phyloP scores from a whole-genome alignment of 2,797 vertebrate species.

The Psittacula echo region DNA sequence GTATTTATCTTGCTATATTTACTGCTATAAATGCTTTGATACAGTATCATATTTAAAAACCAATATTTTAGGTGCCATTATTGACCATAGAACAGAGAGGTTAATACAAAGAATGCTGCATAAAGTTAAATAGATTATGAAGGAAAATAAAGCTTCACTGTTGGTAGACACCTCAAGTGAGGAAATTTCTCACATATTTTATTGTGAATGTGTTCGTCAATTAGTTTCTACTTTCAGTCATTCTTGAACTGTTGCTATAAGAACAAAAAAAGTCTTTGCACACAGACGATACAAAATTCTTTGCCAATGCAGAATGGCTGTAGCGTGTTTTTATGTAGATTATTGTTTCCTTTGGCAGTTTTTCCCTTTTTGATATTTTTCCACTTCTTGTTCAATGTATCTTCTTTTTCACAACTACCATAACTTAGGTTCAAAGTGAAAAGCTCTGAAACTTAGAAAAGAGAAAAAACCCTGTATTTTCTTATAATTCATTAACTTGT shows the following conservation, averaged over 20 bases:
- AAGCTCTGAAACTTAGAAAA: not conserved
- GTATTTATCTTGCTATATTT: not conserved
- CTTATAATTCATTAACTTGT: not conserved
- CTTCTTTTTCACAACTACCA: not conserved
- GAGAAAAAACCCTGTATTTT: not conserved
- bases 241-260: not conserved
- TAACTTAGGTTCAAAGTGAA: not conserved
- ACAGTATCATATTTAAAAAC: not conserved
- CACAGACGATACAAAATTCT: not conserved
- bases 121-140: not conserved
- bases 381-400: not conserved
- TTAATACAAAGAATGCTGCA: not conserved
- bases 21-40: not conserved
- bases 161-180: not conserved
- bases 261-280: not conserved
- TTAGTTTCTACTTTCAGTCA: conserved; percentile 33
- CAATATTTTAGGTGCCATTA: not conserved
- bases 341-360: not conserved
- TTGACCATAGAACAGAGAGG: not conserved
- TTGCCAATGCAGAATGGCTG: not conserved
- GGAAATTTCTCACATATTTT: not conserved
- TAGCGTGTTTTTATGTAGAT: not conserved
- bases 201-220: not conserved
- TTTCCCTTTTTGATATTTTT: not conserved
- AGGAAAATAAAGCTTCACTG: not conserved